phyloP scores from a whole-genome alignment of 2,888 invertebrate genomes.

The Drosophila multiciliata region DNA sequence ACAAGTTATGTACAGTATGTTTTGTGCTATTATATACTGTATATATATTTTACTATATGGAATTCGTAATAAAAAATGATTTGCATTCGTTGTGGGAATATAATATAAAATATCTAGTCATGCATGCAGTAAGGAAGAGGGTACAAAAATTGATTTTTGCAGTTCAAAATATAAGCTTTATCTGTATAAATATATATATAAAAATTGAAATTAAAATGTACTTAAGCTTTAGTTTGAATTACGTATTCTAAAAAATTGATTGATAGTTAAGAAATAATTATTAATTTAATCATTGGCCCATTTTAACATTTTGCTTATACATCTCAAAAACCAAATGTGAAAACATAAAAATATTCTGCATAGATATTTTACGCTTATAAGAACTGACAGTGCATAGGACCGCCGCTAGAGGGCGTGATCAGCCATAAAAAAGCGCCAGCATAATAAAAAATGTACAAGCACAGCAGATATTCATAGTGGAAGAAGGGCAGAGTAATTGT shows the following conservation, averaged over 20 bases:
- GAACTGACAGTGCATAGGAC: conserved; percentile 17
- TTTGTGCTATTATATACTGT: conserved; percentile 4
- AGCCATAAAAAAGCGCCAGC: conserved; percentile 49
- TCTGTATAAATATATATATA: too few relatives aligned
- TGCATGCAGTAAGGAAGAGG: neutral
- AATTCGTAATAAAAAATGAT: conserved; percentile 28
- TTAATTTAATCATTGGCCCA: neutral
- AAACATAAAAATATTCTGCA: neutral
- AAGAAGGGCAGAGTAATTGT: conserved; percentile 58
- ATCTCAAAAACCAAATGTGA: neutral
- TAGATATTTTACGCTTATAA: conserved; percentile 8
- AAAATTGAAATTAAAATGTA: neutral
- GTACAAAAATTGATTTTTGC: neutral
- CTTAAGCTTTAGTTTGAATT: neutral
- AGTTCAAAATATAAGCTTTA: neutral
- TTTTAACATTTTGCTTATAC: neutral
- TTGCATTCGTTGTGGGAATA: conserved; percentile 13
- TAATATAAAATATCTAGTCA: neutral
- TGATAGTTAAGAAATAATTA: neutral
- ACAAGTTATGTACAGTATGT: conserved; percentile 3
- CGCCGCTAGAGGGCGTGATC: conserved; percentile 35
- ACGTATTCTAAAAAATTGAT: neutral
- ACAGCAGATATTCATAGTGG: conserved; percentile 5
- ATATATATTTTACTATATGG: conserved; percentile 1
- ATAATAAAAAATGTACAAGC: conserved; percentile 55